Base-by-base conservation (phyloP, 2,113 vertebrate genomes). In the Zapornia atra region DNA sequence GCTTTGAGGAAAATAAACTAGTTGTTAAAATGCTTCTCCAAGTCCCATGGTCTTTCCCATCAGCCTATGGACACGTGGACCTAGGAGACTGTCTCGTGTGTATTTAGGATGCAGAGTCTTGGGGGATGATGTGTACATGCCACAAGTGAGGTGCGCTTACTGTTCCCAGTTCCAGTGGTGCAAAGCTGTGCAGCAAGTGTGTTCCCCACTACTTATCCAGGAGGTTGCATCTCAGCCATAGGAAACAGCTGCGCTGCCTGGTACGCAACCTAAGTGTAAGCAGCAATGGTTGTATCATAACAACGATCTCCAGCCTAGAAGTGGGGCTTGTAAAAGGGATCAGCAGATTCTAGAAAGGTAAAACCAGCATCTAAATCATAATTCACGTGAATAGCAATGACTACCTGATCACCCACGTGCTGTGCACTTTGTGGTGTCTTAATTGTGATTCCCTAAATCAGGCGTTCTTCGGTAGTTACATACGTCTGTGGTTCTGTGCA, bases 241-340 rank as follows among this genome's bases (percentile, higher is more conserved):
- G 20, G 64, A 38, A 50, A 15, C 1, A 28, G 33, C 42, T 53
- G 64, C 28, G 2, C 48, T 38, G 5, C 4, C 50, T 61, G 71
- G 6, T 26, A 3, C 1, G 0, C 53, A 11, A 48, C 24, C 22
- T 72, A 21, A 64, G 9, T 33, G 5, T 11, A 14, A 65, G 4
- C 2, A 76, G 61, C 29, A 42, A 21, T 4, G 46, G 14, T 11
- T 60, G 26, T 11, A 5, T 9, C 33, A 1, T 34, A 40, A 77
- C 21, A 44, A 33, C 0, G 10, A 34, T n/a, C 59, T 56, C 64
- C 40, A 56, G 24, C 40, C 78, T 68, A 40, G 61, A 59, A 9
- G 5, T 7, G 6, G 4, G n/a, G 14, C 60, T 81, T 4, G 2
- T 40, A 46, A 64, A 72, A 76, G 6, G 75, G 19, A n/a, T 48